phyloP scores from a whole-genome alignment of 2,888 invertebrate species.

The Cecidostiba fungosa region DNA sequence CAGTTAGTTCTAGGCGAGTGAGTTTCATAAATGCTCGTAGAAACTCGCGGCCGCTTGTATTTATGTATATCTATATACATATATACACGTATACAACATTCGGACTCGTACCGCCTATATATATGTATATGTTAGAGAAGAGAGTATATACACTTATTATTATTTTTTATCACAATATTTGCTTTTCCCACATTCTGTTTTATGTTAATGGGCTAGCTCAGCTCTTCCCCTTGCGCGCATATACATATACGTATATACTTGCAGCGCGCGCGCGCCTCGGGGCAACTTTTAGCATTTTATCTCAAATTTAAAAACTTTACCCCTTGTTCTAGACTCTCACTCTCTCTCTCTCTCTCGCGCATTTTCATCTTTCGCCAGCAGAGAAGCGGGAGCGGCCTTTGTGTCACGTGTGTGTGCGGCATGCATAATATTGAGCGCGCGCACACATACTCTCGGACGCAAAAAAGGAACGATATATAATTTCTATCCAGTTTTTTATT shows the following conservation, averaged over 20 bases:
- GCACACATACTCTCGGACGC: slow-evolving; percentile 14
- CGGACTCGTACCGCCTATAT: background rate
- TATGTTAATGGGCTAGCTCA: slow-evolving; percentile 74
- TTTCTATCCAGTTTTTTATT: slow-evolving; percentile 79
- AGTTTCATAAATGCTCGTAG: slow-evolving; percentile 78
- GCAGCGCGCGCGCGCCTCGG: slow-evolving; percentile 67
- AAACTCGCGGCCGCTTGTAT: slow-evolving; percentile 67
- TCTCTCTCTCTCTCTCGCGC: slow-evolving; percentile 24
- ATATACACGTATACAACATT: background rate
- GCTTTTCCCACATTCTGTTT: slow-evolving; percentile 72
- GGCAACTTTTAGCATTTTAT: slow-evolving; percentile 77
- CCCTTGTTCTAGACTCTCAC: slow-evolving; percentile 59
- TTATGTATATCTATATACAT: slow-evolving; percentile 25
- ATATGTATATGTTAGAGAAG: background rate
- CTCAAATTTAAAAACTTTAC: slow-evolving; percentile 77
- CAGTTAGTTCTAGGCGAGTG: slow-evolving; percentile 79
- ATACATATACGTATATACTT: too few relatives aligned
- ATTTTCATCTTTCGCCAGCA: slow-evolving; percentile 5
- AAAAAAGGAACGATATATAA: slow-evolving; percentile 75
- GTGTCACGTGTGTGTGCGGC: background rate
- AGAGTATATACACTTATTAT: slow-evolving; percentile 66
- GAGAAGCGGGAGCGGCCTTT: background rate
- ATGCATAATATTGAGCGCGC: background rate
- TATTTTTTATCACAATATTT: slow-evolving; percentile 75
- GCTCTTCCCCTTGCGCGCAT: slow-evolving; percentile 69